Conservation (phyloP, 2,113 vertebrate genomes). For the Istiophorus platypterus region DNA sequence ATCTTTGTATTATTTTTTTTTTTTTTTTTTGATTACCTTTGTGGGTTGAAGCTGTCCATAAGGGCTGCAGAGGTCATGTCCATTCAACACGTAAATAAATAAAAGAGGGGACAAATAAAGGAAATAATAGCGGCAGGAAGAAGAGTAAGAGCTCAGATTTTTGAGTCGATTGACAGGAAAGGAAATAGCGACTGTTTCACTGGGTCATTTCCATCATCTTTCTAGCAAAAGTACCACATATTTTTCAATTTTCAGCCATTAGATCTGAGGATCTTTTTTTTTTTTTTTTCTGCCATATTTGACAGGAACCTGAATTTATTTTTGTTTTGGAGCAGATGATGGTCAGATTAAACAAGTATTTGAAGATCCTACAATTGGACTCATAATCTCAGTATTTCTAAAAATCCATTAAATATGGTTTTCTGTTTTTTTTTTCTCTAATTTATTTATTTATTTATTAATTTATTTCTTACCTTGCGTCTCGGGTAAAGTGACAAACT, state of each 20-base stretch:
- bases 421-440: background rate
- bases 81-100: background rate
- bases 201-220: background rate
- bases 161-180: background rate
- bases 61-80: background rate
- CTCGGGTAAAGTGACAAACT: background rate
- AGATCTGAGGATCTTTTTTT: too few relatives aligned
- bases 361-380: background rate
- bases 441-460: too few relatives aligned
- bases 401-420: background rate
- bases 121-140: too few relatives aligned
- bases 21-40: background rate
- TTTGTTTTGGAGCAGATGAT: too few relatives aligned
- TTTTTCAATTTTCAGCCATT: background rate
- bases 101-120: background rate
- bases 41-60: background rate
- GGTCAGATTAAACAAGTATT: background rate
- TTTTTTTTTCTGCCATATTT: too few relatives aligned
- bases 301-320: too few relatives aligned
- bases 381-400: background rate
- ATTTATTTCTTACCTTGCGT: background rate
- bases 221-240: background rate
- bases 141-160: too few relatives aligned
- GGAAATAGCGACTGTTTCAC: background rate
- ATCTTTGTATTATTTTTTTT: too few relatives aligned